These are phyloP conservation scores for Pelecanus crispus DNA, from an alignment of 2,113 vertebrate genomes.

Conservation along the genomic window DNA sequence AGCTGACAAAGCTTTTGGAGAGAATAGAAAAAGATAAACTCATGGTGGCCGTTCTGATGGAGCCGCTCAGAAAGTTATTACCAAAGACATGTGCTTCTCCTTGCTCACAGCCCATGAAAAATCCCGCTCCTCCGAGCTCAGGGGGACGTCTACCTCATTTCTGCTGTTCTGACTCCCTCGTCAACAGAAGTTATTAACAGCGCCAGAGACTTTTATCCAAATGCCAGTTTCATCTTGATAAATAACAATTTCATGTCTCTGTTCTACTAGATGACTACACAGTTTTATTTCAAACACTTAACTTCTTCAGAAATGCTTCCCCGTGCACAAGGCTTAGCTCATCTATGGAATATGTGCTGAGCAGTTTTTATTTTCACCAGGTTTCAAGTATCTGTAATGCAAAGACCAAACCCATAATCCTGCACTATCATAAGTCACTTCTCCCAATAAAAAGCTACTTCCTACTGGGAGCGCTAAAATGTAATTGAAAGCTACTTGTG, in stretches of 20 bases:
- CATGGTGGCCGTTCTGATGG: background rate
- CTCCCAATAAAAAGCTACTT: background rate
- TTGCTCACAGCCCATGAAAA: conserved; percentile 4
- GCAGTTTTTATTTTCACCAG: background rate
- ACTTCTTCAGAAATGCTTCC: background rate
- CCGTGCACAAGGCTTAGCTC: background rate
- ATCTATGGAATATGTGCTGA: background rate
- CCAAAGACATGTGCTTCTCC: background rate
- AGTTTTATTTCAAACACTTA: conserved; percentile 5
- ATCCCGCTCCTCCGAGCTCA: background rate
- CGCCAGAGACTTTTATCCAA: background rate
- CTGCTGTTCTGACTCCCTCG: background rate
- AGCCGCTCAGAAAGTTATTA: conserved; percentile 6
- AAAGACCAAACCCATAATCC: background rate
- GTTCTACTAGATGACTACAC: background rate
- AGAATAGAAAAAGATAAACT: conserved; percentile 10
- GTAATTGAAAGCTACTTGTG: background rate
- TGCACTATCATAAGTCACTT: background rate
- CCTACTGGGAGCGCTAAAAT: conserved; percentile 15
- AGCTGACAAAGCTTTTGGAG: conserved; percentile 23
- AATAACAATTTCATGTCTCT: conserved; percentile 20
- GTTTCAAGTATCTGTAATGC: background rate
- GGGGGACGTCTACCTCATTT: background rate
- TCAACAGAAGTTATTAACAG: conserved; percentile 47
- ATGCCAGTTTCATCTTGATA: conserved; percentile 37